These are phyloP conservation scores for Trachemys scripta DNA, from an alignment of 2,113 vertebrate species.

Conservation along the genomic window DNA sequence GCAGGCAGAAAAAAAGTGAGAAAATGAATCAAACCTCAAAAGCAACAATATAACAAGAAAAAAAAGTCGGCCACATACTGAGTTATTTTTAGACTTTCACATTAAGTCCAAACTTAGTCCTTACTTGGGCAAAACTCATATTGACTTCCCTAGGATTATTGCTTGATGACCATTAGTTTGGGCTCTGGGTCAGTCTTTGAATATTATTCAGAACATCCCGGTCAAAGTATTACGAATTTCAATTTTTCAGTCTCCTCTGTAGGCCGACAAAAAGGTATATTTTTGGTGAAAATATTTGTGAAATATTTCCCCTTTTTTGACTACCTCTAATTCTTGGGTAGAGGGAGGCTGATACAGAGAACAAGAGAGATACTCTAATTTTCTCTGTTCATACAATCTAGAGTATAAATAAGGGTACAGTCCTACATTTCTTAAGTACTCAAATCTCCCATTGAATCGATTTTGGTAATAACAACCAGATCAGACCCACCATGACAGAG, in stretches of 20 bases:
- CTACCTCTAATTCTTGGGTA: not conserved
- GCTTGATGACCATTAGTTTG: not conserved
- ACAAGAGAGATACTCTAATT: not conserved
- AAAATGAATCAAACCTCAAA: not conserved
- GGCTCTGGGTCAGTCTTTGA: not conserved
- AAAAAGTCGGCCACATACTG: not conserved
- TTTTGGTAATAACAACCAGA: not conserved
- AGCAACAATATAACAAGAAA: not conserved
- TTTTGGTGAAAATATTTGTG: too few species aligned
- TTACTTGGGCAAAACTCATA: not conserved
- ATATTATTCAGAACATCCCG: not conserved
- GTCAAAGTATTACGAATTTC: not conserved
- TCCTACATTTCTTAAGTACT: not conserved
- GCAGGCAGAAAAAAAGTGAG: not conserved
- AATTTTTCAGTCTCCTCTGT: not conserved
- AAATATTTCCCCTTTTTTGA: not conserved
- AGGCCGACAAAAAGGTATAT: too few species aligned
- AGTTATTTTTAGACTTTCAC: not conserved
- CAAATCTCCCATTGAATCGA: not conserved
- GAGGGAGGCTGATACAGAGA: not conserved
- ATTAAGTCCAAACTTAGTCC: not conserved
- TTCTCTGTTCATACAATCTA: not conserved
- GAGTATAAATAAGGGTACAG: not conserved
- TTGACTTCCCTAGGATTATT: not conserved
- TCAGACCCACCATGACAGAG: not conserved